Evolutionary conservation across 2,888 invertebrate species (phyloP).

Genomic region (Parascotia fuliginaria): DNA sequence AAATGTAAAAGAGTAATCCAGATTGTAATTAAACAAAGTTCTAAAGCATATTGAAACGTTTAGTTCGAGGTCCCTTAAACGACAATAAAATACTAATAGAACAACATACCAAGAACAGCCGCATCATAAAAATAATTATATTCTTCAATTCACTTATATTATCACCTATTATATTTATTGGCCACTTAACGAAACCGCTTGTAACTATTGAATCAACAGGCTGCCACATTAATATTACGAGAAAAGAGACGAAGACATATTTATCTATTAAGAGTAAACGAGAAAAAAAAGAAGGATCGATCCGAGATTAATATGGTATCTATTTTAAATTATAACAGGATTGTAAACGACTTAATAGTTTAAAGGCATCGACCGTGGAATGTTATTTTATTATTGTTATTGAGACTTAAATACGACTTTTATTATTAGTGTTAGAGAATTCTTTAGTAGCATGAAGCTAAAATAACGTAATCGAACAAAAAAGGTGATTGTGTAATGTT

Average conservation of each 20-base stretch:
- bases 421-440: too few species aligned
- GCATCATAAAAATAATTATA: slow-evolving; percentile 24
- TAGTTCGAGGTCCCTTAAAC: too few species aligned
- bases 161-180: slow-evolving; percentile 67
- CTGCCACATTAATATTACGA: slow-evolving; percentile 13
- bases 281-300: slow-evolving; percentile 11
- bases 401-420: too few species aligned
- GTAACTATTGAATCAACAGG: slow-evolving; percentile 32
- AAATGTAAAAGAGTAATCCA: too few species aligned
- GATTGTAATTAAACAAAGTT: too few species aligned
- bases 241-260: slow-evolving; percentile 12
- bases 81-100: too few species aligned
- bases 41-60: too few species aligned
- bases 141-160: slow-evolving; percentile 62
- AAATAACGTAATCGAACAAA: too few species aligned
- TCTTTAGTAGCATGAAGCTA: too few species aligned
- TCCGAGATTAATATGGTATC: slow-evolving; percentile 19
- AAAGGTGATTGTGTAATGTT: too few species aligned
- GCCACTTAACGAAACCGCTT: slow-evolving; percentile 45
- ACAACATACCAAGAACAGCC: slow-evolving; percentile 9
- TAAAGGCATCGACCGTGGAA: slow-evolving; percentile 13
- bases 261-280: slow-evolving; percentile 4
- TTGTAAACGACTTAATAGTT: slow-evolving; percentile 26
- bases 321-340: slow-evolving; percentile 24
- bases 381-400: slow-evolving; percentile 8